phyloP scores from a whole-genome alignment of 1,140 invertebrate genomes.

The Tetraneura akinire region DNA sequence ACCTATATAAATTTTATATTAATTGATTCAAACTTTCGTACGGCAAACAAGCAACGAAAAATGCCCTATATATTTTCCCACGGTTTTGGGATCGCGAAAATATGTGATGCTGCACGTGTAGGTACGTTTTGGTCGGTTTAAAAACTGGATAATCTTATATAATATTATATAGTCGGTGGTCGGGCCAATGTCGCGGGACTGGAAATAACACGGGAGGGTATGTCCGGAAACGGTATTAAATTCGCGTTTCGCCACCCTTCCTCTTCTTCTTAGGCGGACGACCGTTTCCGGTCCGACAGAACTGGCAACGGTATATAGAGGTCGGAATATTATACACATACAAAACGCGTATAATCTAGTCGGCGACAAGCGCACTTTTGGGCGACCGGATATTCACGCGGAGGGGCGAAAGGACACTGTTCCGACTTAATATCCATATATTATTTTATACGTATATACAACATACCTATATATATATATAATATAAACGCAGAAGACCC shows the following conservation, averaged over 20 bases:
- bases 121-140: too few species aligned
- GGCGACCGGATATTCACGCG: background rate
- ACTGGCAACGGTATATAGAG: background rate
- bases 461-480: background rate
- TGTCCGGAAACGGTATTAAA: constrained; percentile 36
- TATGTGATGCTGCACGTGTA: too few species aligned
- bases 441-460: background rate
- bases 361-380: background rate
- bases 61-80: too few species aligned
- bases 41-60: too few species aligned
- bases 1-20: too few species aligned
- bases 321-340: background rate
- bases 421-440: background rate
- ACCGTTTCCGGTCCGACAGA: constrained; percentile 15
- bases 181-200: background rate
- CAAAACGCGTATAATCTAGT: too few species aligned
- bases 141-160: too few species aligned
- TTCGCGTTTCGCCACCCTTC: background rate
- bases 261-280: too few species aligned
- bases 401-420: background rate
- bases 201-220: background rate
- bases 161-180: background rate
- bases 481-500: background rate
- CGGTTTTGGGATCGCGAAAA: too few species aligned
- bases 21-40: too few species aligned